Evolutionary conservation across 2,113 vertebrate genomes (phyloP), one percentile per base, ranked within the genome.

Genomic region (Chrysochloris asiatica): DNA sequence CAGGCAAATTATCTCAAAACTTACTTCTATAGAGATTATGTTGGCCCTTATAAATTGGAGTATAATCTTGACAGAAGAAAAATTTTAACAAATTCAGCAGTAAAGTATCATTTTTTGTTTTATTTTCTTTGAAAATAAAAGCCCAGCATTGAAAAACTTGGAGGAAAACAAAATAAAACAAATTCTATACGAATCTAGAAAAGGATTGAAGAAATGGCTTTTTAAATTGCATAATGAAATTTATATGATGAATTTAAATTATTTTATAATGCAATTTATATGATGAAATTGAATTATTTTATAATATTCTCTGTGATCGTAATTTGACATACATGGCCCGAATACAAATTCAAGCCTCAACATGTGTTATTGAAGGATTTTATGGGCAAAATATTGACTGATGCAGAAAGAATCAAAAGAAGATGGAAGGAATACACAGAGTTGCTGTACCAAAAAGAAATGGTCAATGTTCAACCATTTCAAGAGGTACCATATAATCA

Each of bases 221-320:
- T 59, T 59, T 59, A 56, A 73, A 75, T 79, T 30, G 80, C 48
- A 71, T 80, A 88, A 79, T 65, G 43, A 73, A 47, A 87, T 47
- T 88, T 88, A 63, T 88, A 63, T 54, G 28, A 78, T 91, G 13
- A 94, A 93, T 80, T 94, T 81, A 86, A 92, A 90, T 61, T 86
- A 83, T 65, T 92, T 81, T 78, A 69, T 86, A 52, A 75, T 71
- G 43, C 72, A 47, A 87, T 47, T 88, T 88, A 63, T 88, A 63
- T 54, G 28, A 78, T 91, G 13, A 94, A 93, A 83, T 94, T 81
- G 83, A 92, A 90, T 61, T 86, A 83, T 65, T 92, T 81, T 78
- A 16, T 19, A 75, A 61, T 77, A 67, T 63, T 96, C 93, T 77
- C 56, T 87, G 10, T 73, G 43, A 77, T 76, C 71, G 80, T 84